A percentile compares a stretch with the other conserved stretches of the same genome.
Conservation (phyloP, 2,888 invertebrate genomes). For the Hylaea fasciaria region DNA sequence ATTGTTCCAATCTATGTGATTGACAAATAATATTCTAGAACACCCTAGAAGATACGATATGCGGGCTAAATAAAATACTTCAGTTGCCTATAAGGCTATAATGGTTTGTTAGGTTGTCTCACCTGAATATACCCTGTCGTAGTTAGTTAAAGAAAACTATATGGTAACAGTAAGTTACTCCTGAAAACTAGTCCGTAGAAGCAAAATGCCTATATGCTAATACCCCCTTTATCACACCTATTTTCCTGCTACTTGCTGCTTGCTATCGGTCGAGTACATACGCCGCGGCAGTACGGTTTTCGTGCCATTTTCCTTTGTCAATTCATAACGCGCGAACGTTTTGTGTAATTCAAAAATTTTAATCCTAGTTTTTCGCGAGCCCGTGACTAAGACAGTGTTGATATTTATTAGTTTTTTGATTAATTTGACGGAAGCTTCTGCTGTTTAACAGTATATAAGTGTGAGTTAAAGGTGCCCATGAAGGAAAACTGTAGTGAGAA, state of each 20-base stretch:
- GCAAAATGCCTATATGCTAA: conserved; percentile 50
- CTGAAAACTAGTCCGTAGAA: conserved; percentile 22
- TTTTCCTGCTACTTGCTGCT: conserved; percentile 69
- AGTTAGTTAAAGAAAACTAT: too few species aligned
- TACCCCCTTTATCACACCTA: conserved; percentile 68
- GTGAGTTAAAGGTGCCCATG: conserved; percentile 23
- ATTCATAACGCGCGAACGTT: conserved; percentile 72
- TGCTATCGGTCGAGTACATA: conserved; percentile 64
- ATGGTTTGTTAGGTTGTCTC: too few species aligned
- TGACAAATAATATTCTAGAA: background rate
- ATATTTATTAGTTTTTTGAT: conserved; percentile 18
- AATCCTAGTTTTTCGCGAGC: conserved; percentile 39
- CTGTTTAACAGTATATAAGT: conserved; percentile 5
- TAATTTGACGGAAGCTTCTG: conserved; percentile 23
- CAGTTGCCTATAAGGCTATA: too few species aligned
- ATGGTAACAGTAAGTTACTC: background rate
- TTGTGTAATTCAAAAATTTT: conserved; percentile 46
- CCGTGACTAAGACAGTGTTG: conserved; percentile 1
- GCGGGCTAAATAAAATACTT: background rate
- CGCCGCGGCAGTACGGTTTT: conserved; percentile 55
- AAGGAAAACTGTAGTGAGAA: conserved; percentile 35
- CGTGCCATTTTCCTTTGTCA: conserved; percentile 76
- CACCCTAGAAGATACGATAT: background rate
- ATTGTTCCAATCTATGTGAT: background rate
- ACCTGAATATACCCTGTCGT: too few species aligned